These are phyloP conservation scores for Globia sparganii DNA, from an alignment of 2,888 invertebrate genomes.

Conservation along the genomic window DNA sequence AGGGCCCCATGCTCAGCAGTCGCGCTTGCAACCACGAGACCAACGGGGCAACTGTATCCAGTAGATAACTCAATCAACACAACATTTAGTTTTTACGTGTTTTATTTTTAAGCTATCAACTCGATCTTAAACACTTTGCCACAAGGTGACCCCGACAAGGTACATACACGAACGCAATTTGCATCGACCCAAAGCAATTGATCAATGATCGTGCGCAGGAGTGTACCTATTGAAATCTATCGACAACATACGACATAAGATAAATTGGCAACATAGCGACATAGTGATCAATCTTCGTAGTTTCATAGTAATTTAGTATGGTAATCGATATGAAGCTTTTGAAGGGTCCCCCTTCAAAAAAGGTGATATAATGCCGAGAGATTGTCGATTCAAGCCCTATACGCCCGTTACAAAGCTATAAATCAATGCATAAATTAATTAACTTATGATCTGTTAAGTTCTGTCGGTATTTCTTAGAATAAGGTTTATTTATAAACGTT, in stretches of 20 bases:
- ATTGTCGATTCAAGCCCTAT: neutral
- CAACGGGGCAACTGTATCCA: neutral
- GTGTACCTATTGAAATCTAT: conserved; percentile 47
- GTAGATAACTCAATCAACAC: neutral
- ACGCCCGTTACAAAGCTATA: neutral
- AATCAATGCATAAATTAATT: neutral
- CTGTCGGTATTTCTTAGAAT: neutral
- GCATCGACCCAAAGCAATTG: conserved; percentile 30
- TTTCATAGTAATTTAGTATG: conserved; percentile 17
- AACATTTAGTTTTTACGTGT: neutral
- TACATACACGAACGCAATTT: conserved; percentile 20
- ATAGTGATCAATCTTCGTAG: conserved; percentile 38
- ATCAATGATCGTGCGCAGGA: conserved; percentile 41
- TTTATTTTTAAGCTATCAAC: conserved; percentile 8
- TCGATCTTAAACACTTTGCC: neutral
- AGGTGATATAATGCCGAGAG: neutral
- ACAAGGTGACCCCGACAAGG: conserved; percentile 32
- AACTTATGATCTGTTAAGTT: neutral
- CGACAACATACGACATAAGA: conserved; percentile 22
- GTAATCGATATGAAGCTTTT: conserved; percentile 5
- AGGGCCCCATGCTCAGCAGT: too few relatives aligned
- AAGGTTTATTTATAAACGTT: neutral
- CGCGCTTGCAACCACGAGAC: too few relatives aligned
- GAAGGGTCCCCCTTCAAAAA: neutral
- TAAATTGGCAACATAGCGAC: conserved; percentile 34